Evolutionary conservation across 2,888 invertebrate species (phyloP).

Genomic region (Sarcophaga rosellei): DNA sequence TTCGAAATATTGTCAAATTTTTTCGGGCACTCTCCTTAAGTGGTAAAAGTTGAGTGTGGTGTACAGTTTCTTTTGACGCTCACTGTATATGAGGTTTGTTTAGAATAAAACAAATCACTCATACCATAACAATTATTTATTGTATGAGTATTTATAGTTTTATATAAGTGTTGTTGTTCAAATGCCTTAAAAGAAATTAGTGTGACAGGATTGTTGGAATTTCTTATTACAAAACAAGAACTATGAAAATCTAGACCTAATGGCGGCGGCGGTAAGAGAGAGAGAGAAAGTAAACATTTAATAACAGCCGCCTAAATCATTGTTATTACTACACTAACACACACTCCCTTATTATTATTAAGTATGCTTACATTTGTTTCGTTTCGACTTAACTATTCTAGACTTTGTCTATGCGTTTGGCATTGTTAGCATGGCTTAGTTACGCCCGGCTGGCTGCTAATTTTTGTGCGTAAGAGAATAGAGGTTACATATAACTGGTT

Average conservation of each 20-base stretch:
- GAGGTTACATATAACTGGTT: conserved; percentile 12
- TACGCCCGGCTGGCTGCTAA: conserved; percentile 42
- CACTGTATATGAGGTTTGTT: neutral
- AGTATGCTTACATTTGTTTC: neutral
- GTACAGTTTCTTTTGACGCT: neutral
- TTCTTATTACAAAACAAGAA: conserved; percentile 44
- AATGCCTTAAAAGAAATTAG: conserved; percentile 71
- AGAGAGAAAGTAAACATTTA: neutral
- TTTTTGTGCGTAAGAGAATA: neutral
- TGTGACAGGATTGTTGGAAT: conserved; percentile 70
- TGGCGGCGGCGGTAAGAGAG: neutral
- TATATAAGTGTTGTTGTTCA: neutral
- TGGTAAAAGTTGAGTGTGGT: too few species aligned
- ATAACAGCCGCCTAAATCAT: neutral
- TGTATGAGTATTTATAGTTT: neutral
- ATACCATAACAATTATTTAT: neutral
- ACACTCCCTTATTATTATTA: neutral
- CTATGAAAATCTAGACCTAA: neutral
- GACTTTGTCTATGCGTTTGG: conserved; percentile 31
- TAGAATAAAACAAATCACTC: neutral
- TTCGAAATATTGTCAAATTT: too few species aligned
- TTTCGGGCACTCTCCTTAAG: too few species aligned
- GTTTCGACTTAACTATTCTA: conserved; percentile 21
- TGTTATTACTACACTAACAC: conserved; percentile 12
- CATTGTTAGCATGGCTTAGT: conserved; percentile 48